Conservation (phyloP, 1,140 invertebrate genomes). For the Zaprionus vittiger region DNA sequence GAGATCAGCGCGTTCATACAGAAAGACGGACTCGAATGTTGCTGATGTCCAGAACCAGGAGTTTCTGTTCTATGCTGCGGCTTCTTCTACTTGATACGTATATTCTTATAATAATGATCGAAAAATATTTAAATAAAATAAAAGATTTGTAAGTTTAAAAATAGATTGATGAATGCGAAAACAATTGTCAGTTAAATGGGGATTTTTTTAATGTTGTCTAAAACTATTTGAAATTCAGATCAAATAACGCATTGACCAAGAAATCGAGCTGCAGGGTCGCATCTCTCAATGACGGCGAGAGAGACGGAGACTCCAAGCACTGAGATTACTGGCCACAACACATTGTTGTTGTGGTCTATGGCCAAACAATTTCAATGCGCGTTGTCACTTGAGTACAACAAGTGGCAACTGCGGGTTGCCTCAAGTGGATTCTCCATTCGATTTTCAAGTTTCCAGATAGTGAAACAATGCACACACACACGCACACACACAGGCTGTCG, state of each 20-base stretch:
- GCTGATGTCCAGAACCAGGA: no score
- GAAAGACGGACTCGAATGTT: no score
- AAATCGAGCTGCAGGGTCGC: slow-evolving; percentile 70
- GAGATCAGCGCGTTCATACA: neutral
- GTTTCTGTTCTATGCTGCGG: no score
- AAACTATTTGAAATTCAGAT: neutral
- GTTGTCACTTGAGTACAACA: slow-evolving; percentile 76
- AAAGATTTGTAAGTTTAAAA: no score
- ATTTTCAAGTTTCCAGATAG: slow-evolving; percentile 61
- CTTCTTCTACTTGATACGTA: no score
- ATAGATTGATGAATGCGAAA: neutral
- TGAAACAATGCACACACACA: slow-evolving; percentile 46
- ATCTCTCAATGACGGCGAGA: slow-evolving; percentile 61
- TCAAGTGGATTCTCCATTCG: slow-evolving; percentile 69
- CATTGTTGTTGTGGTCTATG: slow-evolving; percentile 28
- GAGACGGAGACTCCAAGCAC: slow-evolving; percentile 48
- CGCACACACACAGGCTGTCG: slow-evolving; percentile 37
- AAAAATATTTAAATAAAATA: no score
- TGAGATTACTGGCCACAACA: slow-evolving; percentile 5
- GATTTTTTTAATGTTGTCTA: neutral
- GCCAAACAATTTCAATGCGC: slow-evolving; percentile 37
- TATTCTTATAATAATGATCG: no score
- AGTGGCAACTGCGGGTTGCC: slow-evolving; percentile 69
- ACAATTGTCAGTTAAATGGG: neutral
- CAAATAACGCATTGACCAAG: slow-evolving; percentile 58